Evolutionary conservation across 1,140 invertebrate genomes (phyloP).

Genomic region (Mizuhopecten yessoensis): DNA sequence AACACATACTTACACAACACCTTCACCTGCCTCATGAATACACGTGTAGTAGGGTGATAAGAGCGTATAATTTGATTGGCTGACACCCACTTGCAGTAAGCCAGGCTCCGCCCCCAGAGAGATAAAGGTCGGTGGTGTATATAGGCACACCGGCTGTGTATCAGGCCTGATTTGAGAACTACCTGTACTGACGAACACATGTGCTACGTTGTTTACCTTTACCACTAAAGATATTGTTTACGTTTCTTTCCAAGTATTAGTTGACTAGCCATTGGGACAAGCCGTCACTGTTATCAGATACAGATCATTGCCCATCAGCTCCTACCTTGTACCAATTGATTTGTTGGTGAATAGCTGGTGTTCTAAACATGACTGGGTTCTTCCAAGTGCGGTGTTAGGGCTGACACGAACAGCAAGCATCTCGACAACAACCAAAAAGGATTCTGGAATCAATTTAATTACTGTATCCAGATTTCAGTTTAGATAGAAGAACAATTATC

Average conservation of each 20-base stretch:
- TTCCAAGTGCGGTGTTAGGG: background rate
- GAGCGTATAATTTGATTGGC: background rate
- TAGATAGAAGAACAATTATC: background rate
- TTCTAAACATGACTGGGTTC: background rate
- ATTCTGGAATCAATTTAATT: no score
- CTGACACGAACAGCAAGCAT: background rate
- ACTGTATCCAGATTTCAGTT: background rate
- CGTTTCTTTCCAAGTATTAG: background rate
- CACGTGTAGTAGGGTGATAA: background rate
- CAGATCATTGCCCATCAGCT: background rate
- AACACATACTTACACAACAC: background rate
- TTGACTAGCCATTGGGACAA: background rate
- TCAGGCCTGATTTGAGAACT: background rate
- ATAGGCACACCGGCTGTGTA: background rate
- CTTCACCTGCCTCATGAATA: conserved; percentile 25
- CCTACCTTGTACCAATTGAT: background rate
- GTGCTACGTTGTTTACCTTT: background rate
- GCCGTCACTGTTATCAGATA: background rate
- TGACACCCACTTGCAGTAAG: background rate
- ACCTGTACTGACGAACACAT: conserved; percentile 32
- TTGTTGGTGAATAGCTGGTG: background rate
- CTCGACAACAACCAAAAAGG: background rate
- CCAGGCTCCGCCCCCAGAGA: background rate
- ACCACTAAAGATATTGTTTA: background rate
- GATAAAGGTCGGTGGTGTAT: conserved; percentile 19